Evolutionary conservation across 2,888 invertebrate species (phyloP).

Genomic region (Tetragnatha montana): DNA sequence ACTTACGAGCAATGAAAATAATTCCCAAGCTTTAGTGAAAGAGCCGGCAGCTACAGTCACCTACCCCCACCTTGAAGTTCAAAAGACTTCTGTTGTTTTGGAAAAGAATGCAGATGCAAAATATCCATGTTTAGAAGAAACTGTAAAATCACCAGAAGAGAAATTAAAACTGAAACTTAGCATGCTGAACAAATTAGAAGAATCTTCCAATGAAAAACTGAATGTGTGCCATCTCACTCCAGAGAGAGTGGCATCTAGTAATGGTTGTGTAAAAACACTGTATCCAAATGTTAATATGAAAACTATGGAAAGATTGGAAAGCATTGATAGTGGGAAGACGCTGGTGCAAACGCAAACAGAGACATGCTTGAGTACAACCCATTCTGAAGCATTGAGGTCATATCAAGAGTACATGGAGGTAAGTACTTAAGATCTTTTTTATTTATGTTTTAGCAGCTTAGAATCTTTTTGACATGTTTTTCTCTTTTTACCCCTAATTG

Average conservation of each 20-base stretch:
- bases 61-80: no score
- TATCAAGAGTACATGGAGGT: constrained; percentile 34
- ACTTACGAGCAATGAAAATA: no score
- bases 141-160: neutral
- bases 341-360: constrained; percentile 30
- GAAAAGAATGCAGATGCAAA: neutral
- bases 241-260: neutral
- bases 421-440: neutral
- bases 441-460: neutral
- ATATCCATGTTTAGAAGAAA: no score
- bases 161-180: neutral
- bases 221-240: neutral
- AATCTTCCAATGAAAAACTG: neutral
- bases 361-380: constrained; percentile 21
- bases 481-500: neutral
- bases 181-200: neutral
- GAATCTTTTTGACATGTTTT: neutral
- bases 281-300: constrained; percentile 39
- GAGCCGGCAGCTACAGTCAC: no score
- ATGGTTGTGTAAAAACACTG: constrained; percentile 16
- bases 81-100: no score
- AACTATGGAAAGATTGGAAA: constrained; percentile 26
- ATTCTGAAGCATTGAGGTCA: constrained; percentile 1
- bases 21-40: no score
- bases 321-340: constrained; percentile 33